Conservation (phyloP, 2,797 vertebrate species). For the Acridotheres tristis region DNA sequence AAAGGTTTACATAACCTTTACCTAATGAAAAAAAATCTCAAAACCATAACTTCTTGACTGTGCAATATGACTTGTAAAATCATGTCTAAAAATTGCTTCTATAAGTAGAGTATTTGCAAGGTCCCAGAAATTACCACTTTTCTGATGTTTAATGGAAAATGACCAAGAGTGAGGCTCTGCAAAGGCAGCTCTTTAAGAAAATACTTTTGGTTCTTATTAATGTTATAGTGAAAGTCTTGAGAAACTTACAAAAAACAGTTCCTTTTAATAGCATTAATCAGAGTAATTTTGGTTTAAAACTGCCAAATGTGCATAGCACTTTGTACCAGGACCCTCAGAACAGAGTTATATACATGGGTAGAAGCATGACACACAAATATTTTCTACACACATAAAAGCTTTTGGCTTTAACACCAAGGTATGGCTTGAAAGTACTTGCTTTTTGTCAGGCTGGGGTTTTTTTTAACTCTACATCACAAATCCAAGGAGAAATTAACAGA, state of each 20-base stretch:
- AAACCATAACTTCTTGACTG: neutral
- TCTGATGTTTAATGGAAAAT: neutral
- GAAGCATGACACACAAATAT: neutral
- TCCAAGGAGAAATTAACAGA: neutral
- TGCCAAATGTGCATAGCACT: neutral
- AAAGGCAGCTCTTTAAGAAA: neutral
- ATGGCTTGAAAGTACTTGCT: neutral
- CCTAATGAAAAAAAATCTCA: neutral
- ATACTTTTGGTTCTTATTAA: neutral
- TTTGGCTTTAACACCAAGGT: neutral
- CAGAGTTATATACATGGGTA: neutral
- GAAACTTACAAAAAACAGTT: neutral
- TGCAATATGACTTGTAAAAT: neutral
- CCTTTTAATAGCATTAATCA: neutral
- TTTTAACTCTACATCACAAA: neutral
- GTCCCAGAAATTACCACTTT: neutral
- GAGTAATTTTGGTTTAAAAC: neutral
- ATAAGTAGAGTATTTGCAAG: neutral
- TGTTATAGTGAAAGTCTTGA: neutral
- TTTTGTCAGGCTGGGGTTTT: neutral
- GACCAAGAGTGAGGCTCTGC: neutral
- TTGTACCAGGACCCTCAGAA: neutral
- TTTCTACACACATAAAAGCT: neutral
- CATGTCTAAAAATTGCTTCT: neutral
- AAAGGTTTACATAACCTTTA: neutral